Evolutionary conservation across 2,113 vertebrate genomes (phyloP).

Genomic region (Malaclemys terrapin): DNA sequence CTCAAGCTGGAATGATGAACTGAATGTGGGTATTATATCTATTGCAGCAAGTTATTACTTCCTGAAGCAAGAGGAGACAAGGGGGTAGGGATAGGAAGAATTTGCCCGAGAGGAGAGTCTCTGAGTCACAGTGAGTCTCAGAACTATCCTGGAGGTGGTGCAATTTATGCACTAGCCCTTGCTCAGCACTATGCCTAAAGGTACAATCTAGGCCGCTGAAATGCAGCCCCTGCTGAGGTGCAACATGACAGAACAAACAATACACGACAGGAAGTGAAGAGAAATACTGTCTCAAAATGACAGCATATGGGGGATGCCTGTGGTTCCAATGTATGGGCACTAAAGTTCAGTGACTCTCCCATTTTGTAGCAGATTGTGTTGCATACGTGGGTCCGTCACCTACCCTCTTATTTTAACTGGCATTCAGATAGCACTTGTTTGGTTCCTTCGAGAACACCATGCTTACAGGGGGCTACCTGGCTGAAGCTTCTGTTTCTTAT

Average conservation of each 20-base stretch:
- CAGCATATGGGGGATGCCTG: not conserved
- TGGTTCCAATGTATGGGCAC: fast-evolving
- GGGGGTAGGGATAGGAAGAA: not conserved
- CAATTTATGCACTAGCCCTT: not conserved
- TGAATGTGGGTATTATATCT: not conserved
- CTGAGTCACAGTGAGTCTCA: not conserved
- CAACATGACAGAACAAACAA: not conserved
- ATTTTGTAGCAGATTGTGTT: not conserved
- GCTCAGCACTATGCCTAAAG: not conserved
- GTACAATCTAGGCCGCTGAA: not conserved
- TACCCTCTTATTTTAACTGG: not conserved
- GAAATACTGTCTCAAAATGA: fast-evolving
- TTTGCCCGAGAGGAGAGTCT: not conserved
- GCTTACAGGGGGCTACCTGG: slow-evolving; percentile 2
- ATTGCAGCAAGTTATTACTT: not conserved
- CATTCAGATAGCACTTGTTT: not conserved
- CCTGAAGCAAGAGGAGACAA: not conserved
- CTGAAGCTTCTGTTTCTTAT: not conserved
- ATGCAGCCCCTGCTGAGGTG: not conserved
- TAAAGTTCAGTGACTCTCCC: not conserved
- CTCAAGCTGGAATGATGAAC: not conserved
- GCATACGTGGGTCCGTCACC: fast-evolving
- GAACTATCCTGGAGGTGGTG: not conserved
- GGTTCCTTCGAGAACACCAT: not conserved
- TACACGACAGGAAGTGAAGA: not conserved